These are phyloP conservation scores for Thalassoma bifasciatum DNA, from an alignment of 2,113 vertebrate genomes.

Conservation along the genomic window DNA sequence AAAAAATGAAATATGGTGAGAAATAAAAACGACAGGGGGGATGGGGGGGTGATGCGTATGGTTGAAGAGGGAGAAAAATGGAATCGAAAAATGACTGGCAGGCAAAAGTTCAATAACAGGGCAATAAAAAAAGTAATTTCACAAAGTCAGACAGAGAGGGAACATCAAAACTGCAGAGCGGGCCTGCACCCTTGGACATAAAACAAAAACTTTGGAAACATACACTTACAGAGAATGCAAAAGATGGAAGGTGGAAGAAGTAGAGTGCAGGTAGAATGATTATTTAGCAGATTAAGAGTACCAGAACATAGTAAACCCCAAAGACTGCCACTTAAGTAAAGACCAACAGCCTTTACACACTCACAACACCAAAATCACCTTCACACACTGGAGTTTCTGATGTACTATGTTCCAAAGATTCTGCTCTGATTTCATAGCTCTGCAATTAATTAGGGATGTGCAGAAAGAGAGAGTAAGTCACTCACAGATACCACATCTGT, in stretches of 20 bases:
- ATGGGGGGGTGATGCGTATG: background rate
- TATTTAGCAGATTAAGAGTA: background rate
- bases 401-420: background rate
- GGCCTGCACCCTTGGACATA: background rate
- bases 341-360: constrained; percentile 5
- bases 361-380: constrained; percentile 11
- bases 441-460: background rate
- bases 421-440: background rate
- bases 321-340: background rate
- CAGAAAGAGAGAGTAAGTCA: background rate
- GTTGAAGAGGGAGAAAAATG: background rate
- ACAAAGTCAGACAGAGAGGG: constrained; percentile 9
- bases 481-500: background rate
- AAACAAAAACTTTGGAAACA: constrained; percentile 1
- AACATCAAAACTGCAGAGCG: constrained; percentile 10
- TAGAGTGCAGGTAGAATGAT: background rate
- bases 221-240: background rate
- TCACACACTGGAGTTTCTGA: constrained; percentile 1
- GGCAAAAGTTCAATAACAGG: background rate
- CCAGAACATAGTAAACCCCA: constrained; percentile 5
- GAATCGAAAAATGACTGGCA: background rate
- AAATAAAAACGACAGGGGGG: background rate
- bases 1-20: background rate
- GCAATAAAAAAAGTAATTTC: constrained; percentile 6
- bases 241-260: background rate